Evolutionary conservation across 1,140 invertebrate genomes (phyloP).

Genomic region (Anastatus disparis): DNA sequence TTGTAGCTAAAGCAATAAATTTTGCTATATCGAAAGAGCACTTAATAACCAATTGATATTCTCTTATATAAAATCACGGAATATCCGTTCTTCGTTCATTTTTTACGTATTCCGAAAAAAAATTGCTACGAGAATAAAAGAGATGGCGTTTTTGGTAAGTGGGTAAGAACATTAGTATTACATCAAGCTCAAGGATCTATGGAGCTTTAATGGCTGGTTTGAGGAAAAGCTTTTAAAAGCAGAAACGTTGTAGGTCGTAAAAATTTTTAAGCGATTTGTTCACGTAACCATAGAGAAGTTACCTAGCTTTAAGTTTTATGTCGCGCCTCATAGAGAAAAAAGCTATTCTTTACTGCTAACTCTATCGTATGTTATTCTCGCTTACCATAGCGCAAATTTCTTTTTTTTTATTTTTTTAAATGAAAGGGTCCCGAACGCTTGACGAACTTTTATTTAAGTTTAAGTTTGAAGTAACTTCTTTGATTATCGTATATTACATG

Average conservation of each 20-base stretch:
- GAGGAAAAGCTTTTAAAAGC: slow-evolving; percentile 57
- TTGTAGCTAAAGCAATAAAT: not conserved
- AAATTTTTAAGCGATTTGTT: slow-evolving; percentile 61
- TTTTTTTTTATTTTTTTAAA: no score
- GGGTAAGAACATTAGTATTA: slow-evolving; percentile 53
- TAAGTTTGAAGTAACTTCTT: slow-evolving; percentile 10
- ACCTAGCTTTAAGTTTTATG: slow-evolving; percentile 51
- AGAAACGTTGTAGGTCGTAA: slow-evolving; percentile 58
- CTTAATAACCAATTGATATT: slow-evolving; percentile 28
- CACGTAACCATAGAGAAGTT: slow-evolving; percentile 22
- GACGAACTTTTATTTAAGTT: slow-evolving; percentile 42
- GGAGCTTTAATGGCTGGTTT: slow-evolving; percentile 52
- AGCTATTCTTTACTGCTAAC: no score
- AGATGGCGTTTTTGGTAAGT: slow-evolving; percentile 51
- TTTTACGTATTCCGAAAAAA: no score
- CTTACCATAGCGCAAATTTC: slow-evolving; percentile 49
- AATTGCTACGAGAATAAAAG: slow-evolving; percentile 35
- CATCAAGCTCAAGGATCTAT: slow-evolving; percentile 41
- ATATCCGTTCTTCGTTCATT: no score
- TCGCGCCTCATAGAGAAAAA: slow-evolving; percentile 36
- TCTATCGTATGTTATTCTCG: slow-evolving; percentile 44
- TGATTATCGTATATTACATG: not conserved
- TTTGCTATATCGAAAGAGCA: not conserved
- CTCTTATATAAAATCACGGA: slow-evolving; percentile 5
- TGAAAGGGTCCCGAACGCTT: slow-evolving; percentile 31